phyloP scores from a whole-genome alignment of 2,888 invertebrate species.

The Tromatobia lineatoria region DNA sequence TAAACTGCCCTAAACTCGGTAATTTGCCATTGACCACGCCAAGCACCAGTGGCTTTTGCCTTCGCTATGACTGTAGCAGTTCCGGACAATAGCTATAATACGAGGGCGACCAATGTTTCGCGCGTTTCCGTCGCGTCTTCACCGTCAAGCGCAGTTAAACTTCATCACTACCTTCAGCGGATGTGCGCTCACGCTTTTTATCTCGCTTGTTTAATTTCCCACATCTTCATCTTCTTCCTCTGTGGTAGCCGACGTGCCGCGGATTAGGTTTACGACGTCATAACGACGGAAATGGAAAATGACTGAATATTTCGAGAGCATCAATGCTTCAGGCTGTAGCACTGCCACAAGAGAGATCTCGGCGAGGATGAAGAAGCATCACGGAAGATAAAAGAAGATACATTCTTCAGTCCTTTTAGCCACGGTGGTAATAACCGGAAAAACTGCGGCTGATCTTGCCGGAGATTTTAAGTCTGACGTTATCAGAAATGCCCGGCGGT shows the following conservation, averaged over 20 bases:
- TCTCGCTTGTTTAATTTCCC: conserved; percentile 13
- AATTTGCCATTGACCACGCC: conserved; percentile 58
- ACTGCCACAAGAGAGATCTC: not conserved
- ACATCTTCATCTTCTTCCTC: conserved; percentile 4
- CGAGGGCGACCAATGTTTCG: not conserved
- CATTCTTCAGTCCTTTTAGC: conserved; percentile 23
- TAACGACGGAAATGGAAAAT: conserved; percentile 47
- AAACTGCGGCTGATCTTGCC: conserved; percentile 1
- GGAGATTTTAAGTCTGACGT: conserved; percentile 32
- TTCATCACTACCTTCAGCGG: not conserved
- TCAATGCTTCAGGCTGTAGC: not conserved
- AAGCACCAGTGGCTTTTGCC: not conserved
- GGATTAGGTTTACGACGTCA: conserved; percentile 66
- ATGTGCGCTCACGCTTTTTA: conserved; percentile 8
- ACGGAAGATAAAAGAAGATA: conserved; percentile 20
- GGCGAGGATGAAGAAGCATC: not conserved
- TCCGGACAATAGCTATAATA: conserved; percentile 1
- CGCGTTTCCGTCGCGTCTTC: not conserved
- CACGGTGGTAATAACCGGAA: conserved; percentile 39
- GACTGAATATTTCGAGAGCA: conserved; percentile 43
- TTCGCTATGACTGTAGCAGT: not conserved
- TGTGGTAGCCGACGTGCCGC: conserved; percentile 32
- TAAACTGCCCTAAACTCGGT: conserved; percentile 65
- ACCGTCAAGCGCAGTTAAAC: not conserved
- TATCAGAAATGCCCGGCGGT: conserved; percentile 36